These are phyloP conservation scores for Chorisops tibialis DNA, from an alignment of 2,888 invertebrate species.

Conservation along the genomic window DNA sequence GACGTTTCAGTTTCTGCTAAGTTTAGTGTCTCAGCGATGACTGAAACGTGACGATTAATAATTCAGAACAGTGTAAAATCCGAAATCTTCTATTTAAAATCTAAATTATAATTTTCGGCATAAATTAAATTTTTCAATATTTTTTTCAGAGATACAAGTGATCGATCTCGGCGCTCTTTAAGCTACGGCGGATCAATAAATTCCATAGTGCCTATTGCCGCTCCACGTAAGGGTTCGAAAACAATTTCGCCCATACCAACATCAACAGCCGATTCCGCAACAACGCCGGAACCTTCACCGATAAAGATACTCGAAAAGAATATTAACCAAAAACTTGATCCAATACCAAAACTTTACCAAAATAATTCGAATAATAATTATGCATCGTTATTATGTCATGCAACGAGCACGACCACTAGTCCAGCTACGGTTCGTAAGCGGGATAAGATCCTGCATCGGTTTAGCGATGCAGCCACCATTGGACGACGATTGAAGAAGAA, in stretches of 20 bases:
- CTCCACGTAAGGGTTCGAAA: constrained; percentile 48
- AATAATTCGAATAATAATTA: constrained; percentile 38
- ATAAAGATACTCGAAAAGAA: constrained; percentile 47
- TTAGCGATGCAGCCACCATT: constrained; percentile 52
- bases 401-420: constrained; percentile 45
- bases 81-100: not conserved
- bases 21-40: no score
- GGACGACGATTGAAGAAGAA: constrained; percentile 50
- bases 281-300: constrained; percentile 39
- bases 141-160: constrained; percentile 46
- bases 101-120: not conserved
- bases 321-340: constrained; percentile 20
- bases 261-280: not conserved
- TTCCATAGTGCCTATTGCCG: constrained; percentile 46
- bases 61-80: no score
- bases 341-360: constrained; percentile 45
- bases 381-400: constrained; percentile 46
- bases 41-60: no score
- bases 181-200: constrained; percentile 46
- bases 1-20: no score
- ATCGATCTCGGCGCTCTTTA: constrained; percentile 49
- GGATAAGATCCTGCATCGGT: constrained; percentile 50
- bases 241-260: constrained; percentile 28
- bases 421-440: constrained; percentile 48
- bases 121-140: not conserved